Percentiles rank a stretch among this genome's conserved stretches.
Evolutionary conservation across 2,888 invertebrate species (phyloP).

Genomic region (Encarsia formosa): DNA sequence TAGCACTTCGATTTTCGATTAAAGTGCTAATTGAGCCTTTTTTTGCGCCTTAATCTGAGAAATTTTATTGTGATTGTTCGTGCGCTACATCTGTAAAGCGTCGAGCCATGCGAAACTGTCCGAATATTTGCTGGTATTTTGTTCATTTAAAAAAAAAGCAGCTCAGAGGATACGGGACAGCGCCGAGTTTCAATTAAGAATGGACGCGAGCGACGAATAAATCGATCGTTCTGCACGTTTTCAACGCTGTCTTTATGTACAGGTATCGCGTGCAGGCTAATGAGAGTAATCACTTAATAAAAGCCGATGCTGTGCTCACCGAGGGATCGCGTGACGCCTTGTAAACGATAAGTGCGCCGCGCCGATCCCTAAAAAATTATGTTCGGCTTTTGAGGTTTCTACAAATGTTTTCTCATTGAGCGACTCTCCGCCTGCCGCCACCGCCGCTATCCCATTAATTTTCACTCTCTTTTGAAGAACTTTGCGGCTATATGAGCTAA

Average conservation of each 20-base stretch:
- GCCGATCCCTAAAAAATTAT: slow-evolving; percentile 45
- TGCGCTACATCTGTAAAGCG: too few relatives aligned
- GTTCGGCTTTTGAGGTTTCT: slow-evolving; percentile 44
- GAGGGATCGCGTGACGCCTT: slow-evolving; percentile 40
- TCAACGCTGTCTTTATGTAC: neutral
- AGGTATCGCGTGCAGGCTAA: slow-evolving; percentile 49
- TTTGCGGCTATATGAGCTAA: too few relatives aligned
- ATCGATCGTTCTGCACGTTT: slow-evolving; percentile 8
- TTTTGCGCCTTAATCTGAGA: too few relatives aligned
- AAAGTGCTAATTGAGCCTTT: slow-evolving; percentile 20
- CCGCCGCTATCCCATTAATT: too few relatives aligned
- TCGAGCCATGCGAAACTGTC: too few relatives aligned
- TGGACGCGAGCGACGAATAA: slow-evolving; percentile 7
- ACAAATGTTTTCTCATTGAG: slow-evolving; percentile 6
- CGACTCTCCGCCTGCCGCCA: neutral
- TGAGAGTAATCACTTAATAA: slow-evolving; percentile 52
- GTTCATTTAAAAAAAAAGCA: too few relatives aligned
- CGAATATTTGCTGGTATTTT: too few relatives aligned
- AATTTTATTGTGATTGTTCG: too few relatives aligned
- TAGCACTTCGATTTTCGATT: slow-evolving; percentile 14
- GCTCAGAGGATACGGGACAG: too few relatives aligned
- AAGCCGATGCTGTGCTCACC: slow-evolving; percentile 31
- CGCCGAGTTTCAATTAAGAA: slow-evolving; percentile 15
- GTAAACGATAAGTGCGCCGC: slow-evolving; percentile 30
- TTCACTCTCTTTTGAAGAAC: too few relatives aligned